Conservation (phyloP, 2,888 invertebrate genomes). For the Galerucella nymphaeae region DNA sequence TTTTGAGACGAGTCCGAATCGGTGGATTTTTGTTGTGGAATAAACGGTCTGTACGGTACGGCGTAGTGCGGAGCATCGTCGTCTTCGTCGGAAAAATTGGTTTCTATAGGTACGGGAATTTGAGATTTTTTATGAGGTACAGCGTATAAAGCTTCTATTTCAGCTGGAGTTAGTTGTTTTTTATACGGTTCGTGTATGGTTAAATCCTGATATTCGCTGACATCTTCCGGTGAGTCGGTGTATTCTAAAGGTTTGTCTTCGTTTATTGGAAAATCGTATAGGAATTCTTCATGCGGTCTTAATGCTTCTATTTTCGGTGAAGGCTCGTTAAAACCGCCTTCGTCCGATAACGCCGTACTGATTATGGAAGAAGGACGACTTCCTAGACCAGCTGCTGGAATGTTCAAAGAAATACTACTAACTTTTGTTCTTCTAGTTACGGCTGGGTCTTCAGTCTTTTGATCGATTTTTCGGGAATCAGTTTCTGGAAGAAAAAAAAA, state of each 20-base stretch:
- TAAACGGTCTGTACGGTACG: constrained; percentile 37
- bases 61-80: constrained; percentile 33
- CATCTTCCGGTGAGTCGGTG: constrained; percentile 50
- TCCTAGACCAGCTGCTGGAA: constrained; percentile 73
- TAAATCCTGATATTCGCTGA: constrained; percentile 46
- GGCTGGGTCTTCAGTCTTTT: constrained; percentile 56
- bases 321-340: constrained; percentile 76
- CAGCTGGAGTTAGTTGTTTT: constrained; percentile 53
- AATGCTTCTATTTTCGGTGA: constrained; percentile 76
- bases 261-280: constrained; percentile 54
- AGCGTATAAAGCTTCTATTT: constrained; percentile 62
- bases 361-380: constrained; percentile 75
- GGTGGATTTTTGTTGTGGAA: constrained; percentile 60
- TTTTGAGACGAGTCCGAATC: constrained; percentile 41
- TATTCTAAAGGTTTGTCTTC: constrained; percentile 55
- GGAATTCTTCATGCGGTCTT: constrained; percentile 58
- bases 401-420: constrained; percentile 72
- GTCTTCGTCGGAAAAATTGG: constrained; percentile 28
- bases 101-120: constrained; percentile 17
- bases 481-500: constrained; percentile 5
- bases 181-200: constrained; percentile 38
- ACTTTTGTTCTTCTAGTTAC: constrained; percentile 69
- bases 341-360: constrained; percentile 66
- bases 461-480: constrained; percentile 53
- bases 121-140: constrained; percentile 56